These are phyloP conservation scores for Dissostichus mawsoni DNA, from an alignment of 2,113 vertebrate genomes.

Conservation along the genomic window DNA sequence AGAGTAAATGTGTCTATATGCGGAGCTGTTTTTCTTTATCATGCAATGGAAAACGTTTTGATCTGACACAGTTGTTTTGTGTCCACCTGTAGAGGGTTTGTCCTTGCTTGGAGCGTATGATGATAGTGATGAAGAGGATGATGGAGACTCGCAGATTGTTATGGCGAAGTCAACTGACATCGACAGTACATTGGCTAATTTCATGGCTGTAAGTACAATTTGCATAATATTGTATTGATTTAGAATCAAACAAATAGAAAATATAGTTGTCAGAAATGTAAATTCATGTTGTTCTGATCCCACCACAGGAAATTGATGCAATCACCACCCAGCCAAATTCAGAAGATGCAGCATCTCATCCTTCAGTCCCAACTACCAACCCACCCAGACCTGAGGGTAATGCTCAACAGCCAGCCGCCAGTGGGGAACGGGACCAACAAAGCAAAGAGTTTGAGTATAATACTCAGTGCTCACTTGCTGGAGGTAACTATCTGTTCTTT, in stretches of 20 bases:
- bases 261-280: not conserved
- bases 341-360: conserved; percentile 71
- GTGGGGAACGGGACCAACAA: conserved; percentile 75
- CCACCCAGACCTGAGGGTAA: conserved; percentile 90
- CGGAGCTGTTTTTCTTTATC: too few species aligned
- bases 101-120: conserved; percentile 96
- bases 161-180: conserved; percentile 87
- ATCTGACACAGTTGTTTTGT: not conserved
- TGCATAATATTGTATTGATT: not conserved
- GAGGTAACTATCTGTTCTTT: conserved; percentile 82
- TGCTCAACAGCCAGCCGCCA: conserved; percentile 62
- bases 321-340: conserved; percentile 91
- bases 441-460: conserved; percentile 89
- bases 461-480: conserved; percentile 93
- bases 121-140: conserved; percentile 95
- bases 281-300: not conserved
- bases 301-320: conserved; percentile 93
- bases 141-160: conserved; percentile 69
- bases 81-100: conserved; percentile 88
- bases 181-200: conserved; percentile 96
- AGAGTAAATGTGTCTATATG: not conserved
- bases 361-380: conserved; percentile 73
- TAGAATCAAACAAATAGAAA: too few species aligned
- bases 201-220: conserved; percentile 91
- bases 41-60: too few species aligned